Percentiles rank a stretch among this genome's conserved stretches.
phyloP scores from a whole-genome alignment of 2,113 vertebrate species.

The Crocuta crocuta region DNA sequence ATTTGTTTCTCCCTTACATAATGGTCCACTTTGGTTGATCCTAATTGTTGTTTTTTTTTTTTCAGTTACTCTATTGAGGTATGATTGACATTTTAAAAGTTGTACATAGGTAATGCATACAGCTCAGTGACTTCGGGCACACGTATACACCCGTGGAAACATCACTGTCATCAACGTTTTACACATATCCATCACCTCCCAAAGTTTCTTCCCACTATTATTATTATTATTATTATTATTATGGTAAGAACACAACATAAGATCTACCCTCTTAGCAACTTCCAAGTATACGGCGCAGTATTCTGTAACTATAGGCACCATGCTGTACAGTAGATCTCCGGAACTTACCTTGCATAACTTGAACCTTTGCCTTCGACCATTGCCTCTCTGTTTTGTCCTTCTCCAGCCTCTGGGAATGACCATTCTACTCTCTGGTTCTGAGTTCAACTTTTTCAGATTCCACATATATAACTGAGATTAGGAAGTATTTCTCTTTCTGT shows the following conservation, averaged over 20 bases:
- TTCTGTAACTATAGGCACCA: neutral
- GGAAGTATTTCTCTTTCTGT: neutral
- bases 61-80: neutral
- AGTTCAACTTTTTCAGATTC: neutral
- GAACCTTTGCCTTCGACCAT: neutral
- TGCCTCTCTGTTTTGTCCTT: neutral
- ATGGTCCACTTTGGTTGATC: neutral
- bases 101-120: neutral
- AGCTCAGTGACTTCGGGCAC: neutral
- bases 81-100: neutral
- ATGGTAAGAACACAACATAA: neutral
- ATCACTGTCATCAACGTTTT: neutral
- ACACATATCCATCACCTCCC: neutral
- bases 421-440: neutral
- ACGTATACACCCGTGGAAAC: neutral
- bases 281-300: too few relatives aligned
- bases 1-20: neutral
- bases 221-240: neutral
- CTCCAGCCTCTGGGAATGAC: neutral
- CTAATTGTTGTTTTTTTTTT: neutral
- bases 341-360: neutral
- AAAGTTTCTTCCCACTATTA: neutral
- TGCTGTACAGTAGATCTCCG: neutral
- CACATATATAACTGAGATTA: neutral
- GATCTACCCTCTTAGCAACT: neutral